Evolutionary conservation across 2,888 invertebrate genomes (phyloP).

Genomic region (Theretra japonica): DNA sequence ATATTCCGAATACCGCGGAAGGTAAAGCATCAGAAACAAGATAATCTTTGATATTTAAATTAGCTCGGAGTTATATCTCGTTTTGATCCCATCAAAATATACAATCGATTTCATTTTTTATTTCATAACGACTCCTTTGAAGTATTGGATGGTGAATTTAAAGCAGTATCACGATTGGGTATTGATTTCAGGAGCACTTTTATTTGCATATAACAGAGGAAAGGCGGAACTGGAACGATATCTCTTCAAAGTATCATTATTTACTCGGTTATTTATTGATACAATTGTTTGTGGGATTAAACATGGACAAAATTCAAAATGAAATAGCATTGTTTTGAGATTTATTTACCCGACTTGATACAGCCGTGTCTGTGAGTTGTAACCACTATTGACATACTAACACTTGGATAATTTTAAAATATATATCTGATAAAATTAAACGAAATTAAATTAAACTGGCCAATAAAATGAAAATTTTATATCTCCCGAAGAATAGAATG

Average conservation of each 20-base stretch:
- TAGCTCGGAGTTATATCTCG: constrained; percentile 31
- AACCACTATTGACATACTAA: no score
- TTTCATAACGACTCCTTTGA: constrained; percentile 71
- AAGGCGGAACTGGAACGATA: constrained; percentile 47
- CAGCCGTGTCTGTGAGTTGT: no score
- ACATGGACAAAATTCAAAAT: not conserved
- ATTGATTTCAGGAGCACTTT: constrained; percentile 65
- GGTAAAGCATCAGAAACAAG: constrained; percentile 4
- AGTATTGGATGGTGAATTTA: constrained; percentile 66
- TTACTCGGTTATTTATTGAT: not conserved
- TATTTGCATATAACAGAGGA: constrained; percentile 73
- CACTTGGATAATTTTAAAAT: no score
- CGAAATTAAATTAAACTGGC: no score
- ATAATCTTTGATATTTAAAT: constrained; percentile 27
- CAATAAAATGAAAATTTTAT: no score
- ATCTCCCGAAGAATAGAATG: no score
- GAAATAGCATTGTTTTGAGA: not conserved
- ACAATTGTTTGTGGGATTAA: not conserved
- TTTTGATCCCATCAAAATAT: constrained; percentile 41
- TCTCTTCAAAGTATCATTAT: constrained; percentile 15
- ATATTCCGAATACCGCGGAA: not conserved
- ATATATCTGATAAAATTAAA: no score
- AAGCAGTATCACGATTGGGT: constrained; percentile 60
- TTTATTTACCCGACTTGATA: no score
- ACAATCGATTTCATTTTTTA: constrained; percentile 49